These are phyloP conservation scores for Euwallacea fornicatus DNA, from an alignment of 1,140 invertebrate species.

Conservation along the genomic window DNA sequence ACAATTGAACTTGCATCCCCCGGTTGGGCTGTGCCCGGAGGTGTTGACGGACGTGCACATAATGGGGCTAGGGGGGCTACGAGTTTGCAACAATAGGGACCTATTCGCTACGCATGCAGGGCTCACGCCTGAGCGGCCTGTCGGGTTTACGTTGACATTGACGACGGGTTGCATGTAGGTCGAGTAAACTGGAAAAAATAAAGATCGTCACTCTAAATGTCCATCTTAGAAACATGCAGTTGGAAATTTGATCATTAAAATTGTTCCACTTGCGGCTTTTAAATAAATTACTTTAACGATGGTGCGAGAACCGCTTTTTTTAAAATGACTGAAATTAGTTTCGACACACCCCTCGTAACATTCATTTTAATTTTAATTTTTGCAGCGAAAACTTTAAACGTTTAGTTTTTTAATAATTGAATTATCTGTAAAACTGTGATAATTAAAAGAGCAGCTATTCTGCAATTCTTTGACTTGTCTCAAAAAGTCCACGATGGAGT, in stretches of 20 bases:
- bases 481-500: neutral
- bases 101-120: slow-evolving; percentile 15
- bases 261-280: no score
- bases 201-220: neutral
- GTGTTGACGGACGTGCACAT: slow-evolving; percentile 24
- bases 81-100: slow-evolving; percentile 6
- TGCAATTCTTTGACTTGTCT: neutral
- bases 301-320: no score
- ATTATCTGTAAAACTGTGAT: neutral
- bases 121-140: slow-evolving; percentile 3
- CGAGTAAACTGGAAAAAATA: slow-evolving; percentile 46
- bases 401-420: no score
- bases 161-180: slow-evolving; percentile 49
- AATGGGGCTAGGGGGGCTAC: slow-evolving; percentile 6
- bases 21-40: slow-evolving; percentile 1
- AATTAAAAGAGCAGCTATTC: neutral
- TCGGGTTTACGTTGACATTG: slow-evolving; percentile 45
- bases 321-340: no score
- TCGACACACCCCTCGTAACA: neutral
- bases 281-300: no score
- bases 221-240: no score
- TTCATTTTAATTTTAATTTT: no score
- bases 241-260: no score
- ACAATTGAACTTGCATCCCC: slow-evolving; percentile 37
- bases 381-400: no score